Conservation (phyloP, 2,113 vertebrate genomes). For the Parotia lawesii region DNA sequence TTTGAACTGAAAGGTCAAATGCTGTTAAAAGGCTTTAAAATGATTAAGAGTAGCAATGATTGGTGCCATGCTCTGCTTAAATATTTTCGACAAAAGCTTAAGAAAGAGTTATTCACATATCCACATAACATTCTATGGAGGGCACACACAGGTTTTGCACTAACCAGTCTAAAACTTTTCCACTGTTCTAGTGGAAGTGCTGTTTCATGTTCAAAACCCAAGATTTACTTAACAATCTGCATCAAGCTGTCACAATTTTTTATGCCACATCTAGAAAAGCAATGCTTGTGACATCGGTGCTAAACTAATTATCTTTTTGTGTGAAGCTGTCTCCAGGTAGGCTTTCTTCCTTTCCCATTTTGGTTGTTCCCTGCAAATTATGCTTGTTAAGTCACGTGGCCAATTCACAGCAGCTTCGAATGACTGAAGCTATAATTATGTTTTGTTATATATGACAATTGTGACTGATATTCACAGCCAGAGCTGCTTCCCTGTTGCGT, state of each 20-base stretch:
- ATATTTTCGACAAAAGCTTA: not conserved
- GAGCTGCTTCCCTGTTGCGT: not conserved
- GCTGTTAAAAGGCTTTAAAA: not conserved
- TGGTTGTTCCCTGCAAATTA: not conserved
- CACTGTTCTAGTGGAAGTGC: not conserved
- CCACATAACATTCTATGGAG: not conserved
- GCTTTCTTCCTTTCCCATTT: not conserved
- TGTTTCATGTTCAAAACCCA: not conserved
- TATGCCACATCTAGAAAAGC: not conserved
- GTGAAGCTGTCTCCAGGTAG: not conserved
- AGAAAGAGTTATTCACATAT: not conserved
- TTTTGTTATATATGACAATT: slow-evolving; percentile 13
- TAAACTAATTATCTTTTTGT: not conserved
- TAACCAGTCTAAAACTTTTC: not conserved
- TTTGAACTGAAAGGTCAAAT: not conserved
- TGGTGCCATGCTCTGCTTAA: not conserved
- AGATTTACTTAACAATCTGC: not conserved
- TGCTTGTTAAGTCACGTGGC: not conserved
- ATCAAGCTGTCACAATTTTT: not conserved
- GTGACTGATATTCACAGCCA: not conserved
- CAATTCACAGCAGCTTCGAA: not conserved
- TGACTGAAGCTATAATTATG: slow-evolving; percentile 28
- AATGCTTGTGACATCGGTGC: not conserved
- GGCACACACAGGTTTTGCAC: not conserved
- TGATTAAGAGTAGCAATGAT: not conserved